Base-by-base conservation (phyloP, 23 tunicate genomes). In the Ciona savignyi region DNA sequence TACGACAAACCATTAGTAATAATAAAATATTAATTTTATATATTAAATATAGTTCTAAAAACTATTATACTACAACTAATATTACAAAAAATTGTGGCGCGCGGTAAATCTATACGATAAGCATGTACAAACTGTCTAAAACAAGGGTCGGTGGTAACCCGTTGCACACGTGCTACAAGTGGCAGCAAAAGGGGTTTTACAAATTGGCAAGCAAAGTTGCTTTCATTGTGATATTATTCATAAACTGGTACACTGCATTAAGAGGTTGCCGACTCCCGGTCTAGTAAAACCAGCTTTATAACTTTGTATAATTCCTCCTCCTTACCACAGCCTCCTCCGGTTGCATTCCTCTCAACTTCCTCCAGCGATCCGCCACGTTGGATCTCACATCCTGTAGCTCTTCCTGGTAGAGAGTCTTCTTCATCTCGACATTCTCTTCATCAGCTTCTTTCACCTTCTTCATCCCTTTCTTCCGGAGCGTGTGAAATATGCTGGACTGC, bases 351-450 rank as follows among this genome's bases (percentile, higher is more conserved):
- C 73, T 79, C 60, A 80, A 65, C 65, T 76, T 90, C 29, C 88
- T 66, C 97, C 97, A 90, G 27, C 97, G 81, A 32, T 90, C 90
- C 26, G 81, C 75, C 27, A 90, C 81, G 51, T 90, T 90, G 23
- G 90, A 79, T 25, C 70, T 62, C 0, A 90, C 71, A 72, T 90
- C 97, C 66, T 84, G 82, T 4, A 90, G 70, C 64, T 90, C 97
- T 30, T 90, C 90, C 3, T 35, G 66, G 78, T 78, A 90, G 28
- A 90, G 62, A n/a, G 86, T 90, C 62, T 70, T 32, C 70, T 71
- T 87, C 97, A 90, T 90, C 70, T 90, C 86, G 26, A 56, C 82
- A 15, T 78, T 69, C 24, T 67, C 75, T 9, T 61, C 83, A 24
- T 56, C 78, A 15, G 70, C 80, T 69, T 90, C 97, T 70, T 90